Evolutionary conservation across 2,888 invertebrate genomes (phyloP).

Genomic region (Pollenia angustigena): DNA sequence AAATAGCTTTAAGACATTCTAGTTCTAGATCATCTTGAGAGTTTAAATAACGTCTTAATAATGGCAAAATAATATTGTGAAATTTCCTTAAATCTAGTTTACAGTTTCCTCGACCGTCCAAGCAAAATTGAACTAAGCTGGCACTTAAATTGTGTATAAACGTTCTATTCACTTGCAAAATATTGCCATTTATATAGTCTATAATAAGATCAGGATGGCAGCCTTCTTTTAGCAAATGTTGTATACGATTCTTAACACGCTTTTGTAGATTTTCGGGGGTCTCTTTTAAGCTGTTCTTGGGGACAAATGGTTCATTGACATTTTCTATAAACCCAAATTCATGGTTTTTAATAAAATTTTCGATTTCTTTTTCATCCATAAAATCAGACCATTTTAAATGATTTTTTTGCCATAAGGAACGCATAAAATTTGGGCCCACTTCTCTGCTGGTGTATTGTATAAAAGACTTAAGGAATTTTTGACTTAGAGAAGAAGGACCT

Average conservation of each 20-base stretch:
- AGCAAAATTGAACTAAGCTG: conserved; percentile 86
- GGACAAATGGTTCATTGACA: conserved; percentile 77
- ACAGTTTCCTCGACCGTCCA: conserved; percentile 78
- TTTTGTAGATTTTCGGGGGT: conserved; percentile 74
- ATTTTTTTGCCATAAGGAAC: conserved; percentile 85
- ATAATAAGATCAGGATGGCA: conserved; percentile 85
- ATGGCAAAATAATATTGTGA: conserved; percentile 80
- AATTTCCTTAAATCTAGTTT: conserved; percentile 80
- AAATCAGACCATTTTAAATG: conserved; percentile 85
- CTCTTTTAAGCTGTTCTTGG: conserved; percentile 75
- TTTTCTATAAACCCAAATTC: conserved; percentile 85
- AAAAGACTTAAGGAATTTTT: conserved; percentile 86
- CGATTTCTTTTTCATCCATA: conserved; percentile 84
- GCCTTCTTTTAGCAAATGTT: conserved; percentile 85
- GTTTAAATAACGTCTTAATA: conserved; percentile 85
- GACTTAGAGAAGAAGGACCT: conserved; percentile 73
- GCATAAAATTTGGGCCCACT: conserved; percentile 86
- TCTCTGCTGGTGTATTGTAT: conserved; percentile 86
- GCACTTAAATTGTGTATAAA: conserved; percentile 89
- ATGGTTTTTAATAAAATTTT: conserved; percentile 85
- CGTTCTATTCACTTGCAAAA: conserved; percentile 84
- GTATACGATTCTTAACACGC: conserved; percentile 85
- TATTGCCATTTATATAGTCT: conserved; percentile 86
- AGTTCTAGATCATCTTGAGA: conserved; percentile 89
- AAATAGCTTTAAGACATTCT: conserved; percentile 93